phyloP scores from a whole-genome alignment of 2,888 invertebrate species.

The Xanthia togata region DNA sequence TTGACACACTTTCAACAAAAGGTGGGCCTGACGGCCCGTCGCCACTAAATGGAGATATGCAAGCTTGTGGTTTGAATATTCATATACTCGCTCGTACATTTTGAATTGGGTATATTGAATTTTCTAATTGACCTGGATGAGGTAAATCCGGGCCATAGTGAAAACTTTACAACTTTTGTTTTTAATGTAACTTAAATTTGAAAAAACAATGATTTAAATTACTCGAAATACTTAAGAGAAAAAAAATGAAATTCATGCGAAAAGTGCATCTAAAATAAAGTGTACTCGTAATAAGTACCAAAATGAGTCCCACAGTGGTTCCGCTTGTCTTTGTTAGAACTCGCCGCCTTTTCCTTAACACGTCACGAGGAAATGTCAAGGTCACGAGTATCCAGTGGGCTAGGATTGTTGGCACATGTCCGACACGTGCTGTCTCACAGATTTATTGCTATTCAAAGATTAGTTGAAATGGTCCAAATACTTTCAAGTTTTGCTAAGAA shows the following conservation, averaged over 20 bases:
- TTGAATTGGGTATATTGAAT: conserved; percentile 25
- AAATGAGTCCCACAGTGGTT: conserved; percentile 22
- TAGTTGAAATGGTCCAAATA: conserved; percentile 7
- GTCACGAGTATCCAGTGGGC: conserved; percentile 23
- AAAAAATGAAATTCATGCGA: background rate
- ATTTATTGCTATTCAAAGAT: conserved; percentile 36
- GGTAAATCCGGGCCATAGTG: background rate
- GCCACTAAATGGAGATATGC: conserved; percentile 38
- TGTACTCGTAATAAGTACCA: background rate
- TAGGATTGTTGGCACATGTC: conserved; percentile 45
- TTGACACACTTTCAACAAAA: conserved; percentile 66
- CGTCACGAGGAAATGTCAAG: conserved; percentile 54
- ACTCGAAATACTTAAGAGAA: background rate
- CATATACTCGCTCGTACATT: too few relatives aligned
- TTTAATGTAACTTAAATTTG: background rate
- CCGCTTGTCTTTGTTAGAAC: conserved; percentile 26
- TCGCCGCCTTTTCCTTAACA: conserved; percentile 33
- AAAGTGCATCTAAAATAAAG: background rate
- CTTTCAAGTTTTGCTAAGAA: background rate
- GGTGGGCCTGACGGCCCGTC: conserved; percentile 40
- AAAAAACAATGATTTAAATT: background rate
- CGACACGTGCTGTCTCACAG: conserved; percentile 23
- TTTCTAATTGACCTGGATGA: conserved; percentile 18
- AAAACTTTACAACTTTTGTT: background rate
- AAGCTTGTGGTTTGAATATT: conserved; percentile 36